Evolutionary conservation across 1,140 invertebrate genomes (phyloP).

Genomic region (Pseudomyrmex gracilis): DNA sequence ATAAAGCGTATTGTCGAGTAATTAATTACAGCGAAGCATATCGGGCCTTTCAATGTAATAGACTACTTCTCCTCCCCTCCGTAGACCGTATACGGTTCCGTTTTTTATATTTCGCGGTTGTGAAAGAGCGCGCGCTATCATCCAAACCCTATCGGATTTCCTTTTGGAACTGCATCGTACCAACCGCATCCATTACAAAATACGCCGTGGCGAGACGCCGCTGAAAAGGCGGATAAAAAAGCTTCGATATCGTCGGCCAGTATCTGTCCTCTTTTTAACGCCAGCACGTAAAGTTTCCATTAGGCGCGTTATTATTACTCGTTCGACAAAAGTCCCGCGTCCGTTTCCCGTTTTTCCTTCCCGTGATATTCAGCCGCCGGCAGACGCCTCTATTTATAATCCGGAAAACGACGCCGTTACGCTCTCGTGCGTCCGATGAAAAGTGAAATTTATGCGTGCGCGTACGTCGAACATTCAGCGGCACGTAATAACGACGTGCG

Average conservation of each 20-base stretch:
- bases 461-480: constrained; percentile 41
- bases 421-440: constrained; percentile 18
- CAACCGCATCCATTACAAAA: constrained; percentile 40
- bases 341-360: constrained; percentile 48
- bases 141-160: constrained; percentile 48
- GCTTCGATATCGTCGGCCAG: background rate
- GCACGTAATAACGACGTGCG: constrained; percentile 33
- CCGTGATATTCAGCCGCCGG: background rate
- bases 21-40: background rate
- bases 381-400: constrained; percentile 56
- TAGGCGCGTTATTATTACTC: constrained; percentile 63
- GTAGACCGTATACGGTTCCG: background rate
- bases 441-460: constrained; percentile 58
- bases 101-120: constrained; percentile 21
- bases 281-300: constrained; percentile 61
- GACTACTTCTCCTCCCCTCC: background rate
- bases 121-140: constrained; percentile 7
- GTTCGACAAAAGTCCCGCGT: constrained; percentile 40
- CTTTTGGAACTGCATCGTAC: constrained; percentile 24
- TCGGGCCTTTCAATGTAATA: background rate
- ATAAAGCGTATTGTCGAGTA: background rate
- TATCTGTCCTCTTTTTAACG: constrained; percentile 30
- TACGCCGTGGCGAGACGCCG: constrained; percentile 20
- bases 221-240: constrained; percentile 33
- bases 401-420: constrained; percentile 31